A percentile compares a stretch with the other conserved stretches of the same genome.
phyloP scores from a whole-genome alignment of 1,140 invertebrate genomes.

The Helicoverpa armigera region DNA sequence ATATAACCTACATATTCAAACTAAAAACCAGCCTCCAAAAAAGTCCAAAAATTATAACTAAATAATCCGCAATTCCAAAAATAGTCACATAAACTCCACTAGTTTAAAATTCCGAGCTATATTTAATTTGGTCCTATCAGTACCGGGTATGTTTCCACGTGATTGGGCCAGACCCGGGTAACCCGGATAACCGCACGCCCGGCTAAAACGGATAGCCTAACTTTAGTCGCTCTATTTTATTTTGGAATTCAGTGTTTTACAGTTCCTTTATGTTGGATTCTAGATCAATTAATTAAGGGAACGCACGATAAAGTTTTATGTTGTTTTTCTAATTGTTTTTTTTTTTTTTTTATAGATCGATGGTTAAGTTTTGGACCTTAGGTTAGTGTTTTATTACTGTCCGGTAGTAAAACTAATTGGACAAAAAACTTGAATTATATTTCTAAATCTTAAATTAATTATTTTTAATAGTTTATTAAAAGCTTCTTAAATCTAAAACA shows the following conservation, averaged over 20 bases:
- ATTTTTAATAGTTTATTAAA: too few species aligned
- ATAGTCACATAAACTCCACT: background rate
- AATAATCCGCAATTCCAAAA: background rate
- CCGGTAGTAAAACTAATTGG: too few species aligned
- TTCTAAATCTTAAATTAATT: too few species aligned
- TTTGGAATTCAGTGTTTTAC: slow-evolving; percentile 34
- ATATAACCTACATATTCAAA: too few species aligned
- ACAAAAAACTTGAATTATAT: too few species aligned
- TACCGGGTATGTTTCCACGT: slow-evolving; percentile 23
- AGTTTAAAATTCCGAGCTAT: slow-evolving; percentile 15
- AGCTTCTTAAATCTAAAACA: too few species aligned
- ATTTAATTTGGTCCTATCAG: slow-evolving; percentile 39
- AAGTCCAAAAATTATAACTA: background rate
- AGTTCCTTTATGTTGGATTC: slow-evolving; percentile 28
- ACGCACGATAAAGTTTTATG: slow-evolving; percentile 27
- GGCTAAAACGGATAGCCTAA: slow-evolving; percentile 40
- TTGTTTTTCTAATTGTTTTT: too few species aligned
- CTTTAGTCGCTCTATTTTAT: slow-evolving; percentile 33
- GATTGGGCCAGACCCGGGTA: slow-evolving; percentile 28
- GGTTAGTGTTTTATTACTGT: too few species aligned
- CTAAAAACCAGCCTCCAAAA: too few species aligned
- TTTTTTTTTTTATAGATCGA: background rate
- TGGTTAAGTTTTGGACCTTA: background rate
- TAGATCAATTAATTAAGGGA: slow-evolving; percentile 33
- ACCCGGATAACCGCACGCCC: slow-evolving; percentile 39